phyloP scores from a whole-genome alignment of 2,797 vertebrate genomes.

The Pristis pectinata region DNA sequence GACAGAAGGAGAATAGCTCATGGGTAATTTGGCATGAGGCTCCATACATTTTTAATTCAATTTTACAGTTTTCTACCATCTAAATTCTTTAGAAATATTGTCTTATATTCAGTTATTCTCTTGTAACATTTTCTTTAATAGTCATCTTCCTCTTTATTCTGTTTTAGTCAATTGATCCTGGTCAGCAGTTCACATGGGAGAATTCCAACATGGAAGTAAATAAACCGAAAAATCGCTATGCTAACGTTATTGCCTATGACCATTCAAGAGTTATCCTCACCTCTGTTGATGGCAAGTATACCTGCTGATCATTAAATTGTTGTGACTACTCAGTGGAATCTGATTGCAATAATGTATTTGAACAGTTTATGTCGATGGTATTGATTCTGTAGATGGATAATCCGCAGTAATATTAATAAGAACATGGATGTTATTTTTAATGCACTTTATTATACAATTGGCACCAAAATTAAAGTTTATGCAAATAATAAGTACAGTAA shows the following conservation, averaged over 20 bases:
- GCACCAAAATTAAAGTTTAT: not conserved
- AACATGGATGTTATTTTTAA: not conserved
- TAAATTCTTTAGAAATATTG: not conserved
- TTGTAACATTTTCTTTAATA: not conserved
- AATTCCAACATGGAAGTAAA: conserved; percentile 95
- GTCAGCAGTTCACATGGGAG: conserved; percentile 96
- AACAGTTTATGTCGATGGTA: no score
- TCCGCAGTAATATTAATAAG: not conserved
- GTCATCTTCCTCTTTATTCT: conserved; percentile 15
- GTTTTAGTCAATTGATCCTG: conserved; percentile 83
- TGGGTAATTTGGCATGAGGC: not conserved
- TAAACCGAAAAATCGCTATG: conserved; percentile 96
- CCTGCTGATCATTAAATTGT: conserved; percentile 3
- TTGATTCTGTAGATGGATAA: not conserved
- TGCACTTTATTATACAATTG: not conserved
- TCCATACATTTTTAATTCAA: not conserved
- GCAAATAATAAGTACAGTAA: not conserved
- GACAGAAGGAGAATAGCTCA: not conserved
- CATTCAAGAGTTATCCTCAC: conserved; percentile 88
- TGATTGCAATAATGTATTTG: not conserved
- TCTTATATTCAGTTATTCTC: not conserved
- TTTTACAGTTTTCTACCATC: not conserved
- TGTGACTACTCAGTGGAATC: not conserved
- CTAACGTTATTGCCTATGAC: conserved; percentile 93
- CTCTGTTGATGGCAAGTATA: conserved; percentile 76